These are phyloP conservation scores for Momotus momota DNA, from an alignment of 2,797 vertebrate species.

Conservation along the genomic window DNA sequence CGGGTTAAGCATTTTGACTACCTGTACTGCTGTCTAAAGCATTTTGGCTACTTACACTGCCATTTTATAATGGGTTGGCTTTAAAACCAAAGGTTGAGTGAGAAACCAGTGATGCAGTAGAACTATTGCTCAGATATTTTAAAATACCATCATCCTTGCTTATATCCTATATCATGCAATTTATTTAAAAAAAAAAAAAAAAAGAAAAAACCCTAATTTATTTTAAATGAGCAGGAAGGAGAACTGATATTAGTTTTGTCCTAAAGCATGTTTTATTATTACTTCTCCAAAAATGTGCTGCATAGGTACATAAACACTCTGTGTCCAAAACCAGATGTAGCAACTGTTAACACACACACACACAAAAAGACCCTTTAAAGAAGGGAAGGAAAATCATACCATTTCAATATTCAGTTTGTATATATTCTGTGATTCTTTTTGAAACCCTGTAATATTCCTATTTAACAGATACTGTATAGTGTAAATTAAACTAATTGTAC, in stretches of 20 bases:
- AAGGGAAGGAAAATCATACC: conserved; percentile 25
- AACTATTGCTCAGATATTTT: neutral
- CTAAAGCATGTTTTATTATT: conserved; percentile 4
- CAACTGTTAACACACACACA: neutral
- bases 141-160: neutral
- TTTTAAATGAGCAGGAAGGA: neutral
- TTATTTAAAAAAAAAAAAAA: neutral
- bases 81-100: conserved; percentile 50
- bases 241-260: neutral
- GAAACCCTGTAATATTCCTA: conserved; percentile 66
- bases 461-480: conserved; percentile 83
- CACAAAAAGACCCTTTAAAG: neutral
- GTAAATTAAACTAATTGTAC: conserved; percentile 82
- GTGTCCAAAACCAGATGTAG: conserved; percentile 56
- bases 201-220: neutral
- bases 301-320: conserved; percentile 11
- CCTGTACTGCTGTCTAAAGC: neutral
- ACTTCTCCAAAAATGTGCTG: neutral
- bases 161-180: neutral
- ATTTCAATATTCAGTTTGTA: conserved; percentile 74
- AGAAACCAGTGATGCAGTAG: conserved; percentile 13
- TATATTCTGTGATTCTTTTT: conserved; percentile 61
- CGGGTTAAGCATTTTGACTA: neutral
- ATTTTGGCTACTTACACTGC: neutral
- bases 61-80: conserved; percentile 16